Conservation (phyloP, 2,888 invertebrate genomes). For the Phorcus lineatus region DNA sequence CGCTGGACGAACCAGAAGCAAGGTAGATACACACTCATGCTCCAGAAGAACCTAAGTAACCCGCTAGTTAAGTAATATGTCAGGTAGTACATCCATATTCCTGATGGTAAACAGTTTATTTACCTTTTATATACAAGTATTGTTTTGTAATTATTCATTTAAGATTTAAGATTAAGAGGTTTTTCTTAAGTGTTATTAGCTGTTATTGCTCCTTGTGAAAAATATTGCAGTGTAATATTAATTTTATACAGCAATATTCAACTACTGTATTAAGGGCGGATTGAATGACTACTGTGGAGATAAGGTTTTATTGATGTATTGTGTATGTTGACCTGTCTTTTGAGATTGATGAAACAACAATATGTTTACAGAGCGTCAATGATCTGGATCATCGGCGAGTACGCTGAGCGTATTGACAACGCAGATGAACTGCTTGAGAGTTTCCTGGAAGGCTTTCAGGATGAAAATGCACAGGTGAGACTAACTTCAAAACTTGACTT, state of each 20-base stretch:
- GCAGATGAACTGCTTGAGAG: slow-evolving; percentile 98
- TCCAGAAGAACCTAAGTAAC: neutral
- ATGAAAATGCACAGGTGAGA: slow-evolving; percentile 90
- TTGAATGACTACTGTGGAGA: neutral
- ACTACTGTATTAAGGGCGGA: neutral
- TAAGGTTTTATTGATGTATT: neutral
- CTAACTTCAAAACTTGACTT: too few species aligned
- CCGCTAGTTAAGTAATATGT: too few species aligned
- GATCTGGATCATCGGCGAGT: slow-evolving; percentile 94
- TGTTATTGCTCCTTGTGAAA: too few species aligned
- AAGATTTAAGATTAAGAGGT: neutral
- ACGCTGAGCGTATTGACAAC: slow-evolving; percentile 99
- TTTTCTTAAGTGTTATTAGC: too few species aligned
- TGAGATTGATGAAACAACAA: neutral
- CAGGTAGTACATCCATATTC: too few species aligned
- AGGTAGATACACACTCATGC: slow-evolving; percentile 57
- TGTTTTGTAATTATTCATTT: neutral
- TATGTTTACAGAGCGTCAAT: slow-evolving; percentile 86
- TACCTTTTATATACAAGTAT: too few species aligned
- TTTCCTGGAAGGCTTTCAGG: slow-evolving; percentile 97
- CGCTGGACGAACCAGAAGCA: slow-evolving; percentile 98
- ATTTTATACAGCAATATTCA: neutral
- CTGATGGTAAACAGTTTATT: too few species aligned
- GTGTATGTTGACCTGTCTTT: neutral
- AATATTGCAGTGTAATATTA: too few species aligned